Evolutionary conservation across 2,797 vertebrate genomes (phyloP).

Genomic region (Pteropus rufus): DNA sequence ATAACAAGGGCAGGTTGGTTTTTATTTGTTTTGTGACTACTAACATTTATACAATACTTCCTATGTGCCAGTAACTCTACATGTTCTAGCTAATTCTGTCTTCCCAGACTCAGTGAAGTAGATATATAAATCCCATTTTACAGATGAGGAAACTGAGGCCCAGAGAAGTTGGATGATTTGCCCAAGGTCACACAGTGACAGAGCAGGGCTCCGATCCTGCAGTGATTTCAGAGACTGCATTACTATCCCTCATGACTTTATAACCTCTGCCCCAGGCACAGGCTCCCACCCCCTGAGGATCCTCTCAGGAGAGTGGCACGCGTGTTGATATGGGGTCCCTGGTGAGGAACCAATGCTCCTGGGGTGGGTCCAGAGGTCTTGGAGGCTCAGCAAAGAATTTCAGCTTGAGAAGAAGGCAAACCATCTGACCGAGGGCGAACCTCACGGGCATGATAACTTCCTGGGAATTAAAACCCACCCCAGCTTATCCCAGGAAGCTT

Average conservation of each 20-base stretch:
- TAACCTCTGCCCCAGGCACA: background rate
- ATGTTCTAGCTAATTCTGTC: too few relatives aligned
- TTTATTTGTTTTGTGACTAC: background rate
- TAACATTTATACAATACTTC: background rate
- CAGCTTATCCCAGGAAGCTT: background rate
- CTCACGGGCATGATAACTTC: background rate
- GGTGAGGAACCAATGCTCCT: background rate
- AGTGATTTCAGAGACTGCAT: background rate
- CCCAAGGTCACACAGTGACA: background rate
- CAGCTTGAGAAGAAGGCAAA: background rate
- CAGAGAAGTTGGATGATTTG: background rate
- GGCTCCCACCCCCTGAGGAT: too few relatives aligned
- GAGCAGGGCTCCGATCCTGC: background rate
- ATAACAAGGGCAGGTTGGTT: background rate
- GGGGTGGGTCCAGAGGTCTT: background rate
- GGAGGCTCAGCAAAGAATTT: background rate
- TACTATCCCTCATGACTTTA: background rate
- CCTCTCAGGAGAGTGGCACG: background rate
- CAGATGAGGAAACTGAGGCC: background rate
- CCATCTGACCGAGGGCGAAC: background rate
- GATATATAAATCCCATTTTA: background rate
- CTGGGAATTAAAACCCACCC: background rate
- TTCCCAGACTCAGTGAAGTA: background rate
- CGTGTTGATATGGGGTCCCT: too few relatives aligned
- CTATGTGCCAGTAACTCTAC: background rate